Base-by-base conservation (phyloP, 35 echinoderm and acorn worm species). In the Apostichopus parvimensis region DNA sequence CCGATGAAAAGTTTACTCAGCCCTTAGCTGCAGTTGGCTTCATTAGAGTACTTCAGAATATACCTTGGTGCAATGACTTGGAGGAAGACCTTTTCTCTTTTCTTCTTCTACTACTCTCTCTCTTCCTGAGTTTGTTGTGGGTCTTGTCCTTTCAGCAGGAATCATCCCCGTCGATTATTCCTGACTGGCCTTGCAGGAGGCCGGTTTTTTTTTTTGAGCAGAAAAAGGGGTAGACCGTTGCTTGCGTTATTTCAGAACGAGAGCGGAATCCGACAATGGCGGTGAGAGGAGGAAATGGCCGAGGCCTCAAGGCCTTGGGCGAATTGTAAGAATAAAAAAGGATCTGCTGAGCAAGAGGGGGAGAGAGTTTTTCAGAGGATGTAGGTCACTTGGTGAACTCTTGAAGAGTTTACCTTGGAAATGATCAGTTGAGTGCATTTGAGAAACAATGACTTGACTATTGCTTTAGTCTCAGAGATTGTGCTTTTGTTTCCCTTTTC, bases 141-240 rank as follows among this genome's bases (percentile, higher is more conserved):
- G 81, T 59, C 14, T 53, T 84, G 55, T 84, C 57, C 55, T 58
- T 84, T 84, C 81, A 84, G 81, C 56, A 58, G 54, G 58, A 84
- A 18, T 84, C 52, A 58, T 59, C 80, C 81, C 56, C 5, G 81
- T 57, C 7, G 81, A 84, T 84, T 55, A 84, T 84, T 84, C 81
- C 57, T 56, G 9, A n/a, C 81, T 84, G 81, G 55, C 81, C 81
- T 84, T 84, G 81, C 54, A 84, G 81, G 81, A 84, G 81, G 81
- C 81, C 81, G 13, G n/a, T n/a, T 1, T 28, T 45, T 45, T 4
- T 84, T 84, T 55, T 82, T 21, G 25, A 11, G 23, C 57, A 20
- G 25, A 23, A 80, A 80, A 53, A 6, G 56, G 54, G 58, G 15
- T 6, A 59, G 8, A 8, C 15, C 9, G 1, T 45, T 45, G 34